phyloP scores from a whole-genome alignment of 2,888 invertebrate genomes.

The Tridacna crocea region DNA sequence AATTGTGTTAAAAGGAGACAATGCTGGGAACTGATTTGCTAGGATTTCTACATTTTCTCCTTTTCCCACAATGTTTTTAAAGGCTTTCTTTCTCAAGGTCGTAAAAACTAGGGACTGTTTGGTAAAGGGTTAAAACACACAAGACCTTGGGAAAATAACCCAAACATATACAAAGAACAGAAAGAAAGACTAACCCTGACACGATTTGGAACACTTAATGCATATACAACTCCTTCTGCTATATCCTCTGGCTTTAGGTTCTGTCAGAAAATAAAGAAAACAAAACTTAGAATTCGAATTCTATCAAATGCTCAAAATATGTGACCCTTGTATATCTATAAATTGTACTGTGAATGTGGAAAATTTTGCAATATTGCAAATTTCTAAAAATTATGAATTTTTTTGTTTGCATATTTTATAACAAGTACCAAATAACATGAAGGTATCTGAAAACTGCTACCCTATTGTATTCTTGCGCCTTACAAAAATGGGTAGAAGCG shows the following conservation, averaged over 20 bases:
- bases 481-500: no score
- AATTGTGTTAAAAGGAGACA: background rate
- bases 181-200: slow-evolving; percentile 68
- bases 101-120: background rate
- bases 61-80: background rate
- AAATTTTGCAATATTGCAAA: no score
- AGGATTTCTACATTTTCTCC: background rate
- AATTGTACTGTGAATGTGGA: no score
- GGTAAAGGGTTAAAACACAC: background rate
- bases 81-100: background rate
- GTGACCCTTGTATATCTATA: no score
- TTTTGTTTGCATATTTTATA: no score
- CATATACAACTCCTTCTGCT: slow-evolving; percentile 72
- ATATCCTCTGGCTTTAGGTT: slow-evolving; percentile 73
- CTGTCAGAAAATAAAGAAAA: slow-evolving; percentile 58
- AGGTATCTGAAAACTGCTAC: no score
- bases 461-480: no score
- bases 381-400: no score
- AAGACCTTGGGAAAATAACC: no score
- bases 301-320: no score
- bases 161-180: background rate
- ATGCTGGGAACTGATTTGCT: no score
- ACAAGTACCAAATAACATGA: no score
- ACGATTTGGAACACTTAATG: slow-evolving; percentile 72
- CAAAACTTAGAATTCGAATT: background rate